Evolutionary conservation across 2,113 vertebrate species (phyloP).

Genomic region (Ptilonorhynchus violaceus): DNA sequence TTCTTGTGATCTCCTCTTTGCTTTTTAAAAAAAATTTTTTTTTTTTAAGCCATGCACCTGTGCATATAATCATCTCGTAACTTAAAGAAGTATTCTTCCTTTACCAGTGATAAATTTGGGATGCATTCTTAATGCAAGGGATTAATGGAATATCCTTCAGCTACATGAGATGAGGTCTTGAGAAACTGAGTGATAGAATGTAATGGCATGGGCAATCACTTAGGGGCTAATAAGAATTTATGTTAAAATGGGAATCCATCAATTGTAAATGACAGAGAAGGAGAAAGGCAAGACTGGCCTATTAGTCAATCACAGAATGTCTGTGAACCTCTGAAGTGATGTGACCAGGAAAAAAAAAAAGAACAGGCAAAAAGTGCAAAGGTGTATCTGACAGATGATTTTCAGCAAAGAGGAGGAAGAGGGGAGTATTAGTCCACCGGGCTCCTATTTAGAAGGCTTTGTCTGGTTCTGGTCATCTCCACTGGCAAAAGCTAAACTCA

Average conservation of each 20-base stretch:
- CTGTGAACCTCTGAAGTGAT: slow-evolving; percentile 2
- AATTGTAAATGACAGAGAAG: slow-evolving; percentile 53
- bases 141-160: slow-evolving; percentile 52
- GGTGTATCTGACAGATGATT: neutral
- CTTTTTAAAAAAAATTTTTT: neutral
- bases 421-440: neutral
- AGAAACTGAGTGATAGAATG: slow-evolving; percentile 12
- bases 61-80: neutral
- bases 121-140: neutral
- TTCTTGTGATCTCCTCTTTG: neutral
- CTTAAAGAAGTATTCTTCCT: neutral
- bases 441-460: neutral
- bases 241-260: slow-evolving; percentile 50
- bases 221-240: slow-evolving; percentile 61
- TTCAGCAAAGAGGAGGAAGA: neutral
- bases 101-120: slow-evolving; percentile 12
- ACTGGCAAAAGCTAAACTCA: neutral
- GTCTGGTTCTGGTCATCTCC: neutral
- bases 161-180: slow-evolving; percentile 18
- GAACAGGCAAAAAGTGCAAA: neutral
- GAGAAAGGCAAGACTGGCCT: slow-evolving; percentile 32
- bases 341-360: neutral
- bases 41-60: neutral
- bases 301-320: slow-evolving; percentile 41
- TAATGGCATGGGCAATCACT: slow-evolving; percentile 38